These are phyloP conservation scores for Griposia aprilina DNA, from an alignment of 2,888 invertebrate species.

Conservation along the genomic window DNA sequence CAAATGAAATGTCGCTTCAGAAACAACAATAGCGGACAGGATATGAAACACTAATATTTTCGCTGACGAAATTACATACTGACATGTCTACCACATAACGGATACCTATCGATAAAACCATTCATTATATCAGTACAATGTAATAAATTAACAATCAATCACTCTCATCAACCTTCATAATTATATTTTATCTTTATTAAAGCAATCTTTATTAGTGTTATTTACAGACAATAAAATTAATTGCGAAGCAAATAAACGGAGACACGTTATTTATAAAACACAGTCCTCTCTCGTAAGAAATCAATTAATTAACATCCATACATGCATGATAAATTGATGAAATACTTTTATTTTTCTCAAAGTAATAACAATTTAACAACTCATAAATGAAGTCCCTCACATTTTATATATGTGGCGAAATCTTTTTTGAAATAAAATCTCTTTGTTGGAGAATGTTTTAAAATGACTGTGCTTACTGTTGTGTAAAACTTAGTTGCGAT, in stretches of 20 bases:
- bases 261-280: constrained; percentile 35
- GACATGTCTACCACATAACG: constrained; percentile 21
- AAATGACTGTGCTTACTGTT: constrained; percentile 47
- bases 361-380: constrained; percentile 43
- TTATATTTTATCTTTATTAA: constrained; percentile 29
- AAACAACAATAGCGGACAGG: constrained; percentile 55
- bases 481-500: constrained; percentile 60
- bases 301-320: constrained; percentile 39
- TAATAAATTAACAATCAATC: constrained; percentile 37
- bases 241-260: constrained; percentile 39
- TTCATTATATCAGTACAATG: constrained; percentile 7
- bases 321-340: too few relatives aligned
- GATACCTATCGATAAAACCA: constrained; percentile 17
- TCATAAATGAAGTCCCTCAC: constrained; percentile 17
- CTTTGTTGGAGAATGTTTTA: constrained; percentile 31
- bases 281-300: constrained; percentile 16
- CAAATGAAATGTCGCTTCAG: constrained; percentile 55
- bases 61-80: constrained; percentile 15
- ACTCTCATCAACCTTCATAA: constrained; percentile 35
- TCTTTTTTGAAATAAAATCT: constrained; percentile 26
- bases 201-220: constrained; percentile 33
- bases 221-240: constrained; percentile 47
- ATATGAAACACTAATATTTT: constrained; percentile 49
- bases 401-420: constrained; percentile 35
- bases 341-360: constrained; percentile 31